Evolutionary conservation across 2,888 invertebrate species (phyloP).

Genomic region (Allygus modestus): DNA sequence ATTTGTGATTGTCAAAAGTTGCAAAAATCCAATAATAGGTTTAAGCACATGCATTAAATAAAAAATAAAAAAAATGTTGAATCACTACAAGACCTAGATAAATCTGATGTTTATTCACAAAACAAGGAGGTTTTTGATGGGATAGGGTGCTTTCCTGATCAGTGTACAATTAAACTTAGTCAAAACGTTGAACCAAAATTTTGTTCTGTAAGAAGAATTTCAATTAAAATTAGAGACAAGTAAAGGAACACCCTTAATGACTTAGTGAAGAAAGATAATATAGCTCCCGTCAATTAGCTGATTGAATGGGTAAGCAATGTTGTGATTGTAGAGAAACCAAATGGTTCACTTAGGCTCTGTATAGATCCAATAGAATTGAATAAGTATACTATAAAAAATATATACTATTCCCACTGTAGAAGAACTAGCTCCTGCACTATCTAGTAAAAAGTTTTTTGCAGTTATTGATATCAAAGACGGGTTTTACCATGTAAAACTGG

Average conservation of each 20-base stretch:
- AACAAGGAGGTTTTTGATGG: slow-evolving; percentile 54
- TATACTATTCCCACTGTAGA: slow-evolving; percentile 69
- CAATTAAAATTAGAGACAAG: slow-evolving; percentile 58
- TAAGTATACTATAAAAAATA: slow-evolving; percentile 67
- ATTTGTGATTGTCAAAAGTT: slow-evolving; percentile 57
- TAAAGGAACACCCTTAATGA: slow-evolving; percentile 52
- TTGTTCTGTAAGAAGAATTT: slow-evolving; percentile 56
- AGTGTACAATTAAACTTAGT: slow-evolving; percentile 50
- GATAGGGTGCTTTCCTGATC: slow-evolving; percentile 56
- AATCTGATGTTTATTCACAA: slow-evolving; percentile 28
- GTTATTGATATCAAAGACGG: slow-evolving; percentile 50
- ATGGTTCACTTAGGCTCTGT: slow-evolving; percentile 70
- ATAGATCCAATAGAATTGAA: slow-evolving; percentile 70
- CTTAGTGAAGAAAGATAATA: slow-evolving; percentile 58
- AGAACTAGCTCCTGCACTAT: slow-evolving; percentile 66
- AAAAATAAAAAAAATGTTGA: slow-evolving; percentile 34
- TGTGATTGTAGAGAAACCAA: slow-evolving; percentile 70
- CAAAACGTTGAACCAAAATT: slow-evolving; percentile 30
- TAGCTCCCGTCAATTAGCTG: slow-evolving; percentile 63
- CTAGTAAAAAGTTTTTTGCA: slow-evolving; percentile 56
- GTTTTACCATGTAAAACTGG: slow-evolving; percentile 44
- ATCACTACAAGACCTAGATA: not conserved
- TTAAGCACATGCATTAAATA: not conserved
- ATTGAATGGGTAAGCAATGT: slow-evolving; percentile 68
- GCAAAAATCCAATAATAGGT: slow-evolving; percentile 20